Base-by-base conservation (phyloP, 35 echinoderm and acorn worm genomes). In the Anneissia japonica region DNA sequence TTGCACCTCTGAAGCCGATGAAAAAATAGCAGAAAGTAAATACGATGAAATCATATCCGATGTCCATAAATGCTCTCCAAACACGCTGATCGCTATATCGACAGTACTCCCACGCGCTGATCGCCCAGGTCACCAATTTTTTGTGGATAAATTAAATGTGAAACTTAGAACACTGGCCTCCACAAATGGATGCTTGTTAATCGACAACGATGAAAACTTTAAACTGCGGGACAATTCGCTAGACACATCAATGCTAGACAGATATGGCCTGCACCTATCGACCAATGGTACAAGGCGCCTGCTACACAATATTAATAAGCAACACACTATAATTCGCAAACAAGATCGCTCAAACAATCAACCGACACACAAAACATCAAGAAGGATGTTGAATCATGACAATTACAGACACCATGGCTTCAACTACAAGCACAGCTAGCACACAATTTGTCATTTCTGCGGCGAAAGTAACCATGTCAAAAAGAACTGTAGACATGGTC, bases 121-220 rank as follows among this genome's bases (percentile, higher is more conserved):
- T 30, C n/a, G 39, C 10, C n/a, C 3, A 81, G 23, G 10, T 2
- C 9, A 30, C 39, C 79, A 81, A 81, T 34, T n/a, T 26, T 23
- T n/a, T 81, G 36, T 81, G 0, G 21, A 39, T 37, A 9, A 81
- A 32, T 30, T 81, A 4, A 81, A 81, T 21, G 34, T 4, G 4
- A 5, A 81, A 37, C 19, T 81, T 10, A 1, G 79, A 23, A 39
- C 4, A 3, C 39, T 38, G 79, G 26, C 26, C 2, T 4, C 31
- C 2, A 14, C 1, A 81, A 81, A 36, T 4, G 79, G 36, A 21
- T 39, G 36, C 39, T 4, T 64, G 21, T 23, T 39, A 10, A 39
- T 81, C 7, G 36, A 81, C 26, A 81, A 81, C 31, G 79, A 81
- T 37, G 36, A 4, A 34, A 81, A 81, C 31, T 81, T 81, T 41